Percentiles rank a stretch among this genome's conserved stretches.
These are phyloP conservation scores for Eulemur macaco DNA, from an alignment of 2,113 vertebrate genomes.

Conservation along the genomic window DNA sequence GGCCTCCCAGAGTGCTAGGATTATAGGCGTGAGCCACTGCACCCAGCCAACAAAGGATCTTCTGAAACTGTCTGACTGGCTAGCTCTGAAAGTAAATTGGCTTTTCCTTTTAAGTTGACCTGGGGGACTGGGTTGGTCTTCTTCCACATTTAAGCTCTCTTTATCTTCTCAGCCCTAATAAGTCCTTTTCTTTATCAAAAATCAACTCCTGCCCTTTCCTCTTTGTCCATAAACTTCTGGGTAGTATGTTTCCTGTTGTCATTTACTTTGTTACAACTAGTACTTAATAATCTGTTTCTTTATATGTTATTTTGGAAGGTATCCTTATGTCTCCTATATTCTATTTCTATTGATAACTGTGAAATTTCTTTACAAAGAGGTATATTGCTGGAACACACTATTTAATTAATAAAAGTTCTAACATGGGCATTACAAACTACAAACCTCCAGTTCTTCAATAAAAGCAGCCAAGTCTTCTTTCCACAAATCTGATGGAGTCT, in stretches of 20 bases:
- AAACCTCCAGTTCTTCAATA: slow-evolving; percentile 91
- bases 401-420: background rate
- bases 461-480: slow-evolving; percentile 93
- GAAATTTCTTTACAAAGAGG: background rate
- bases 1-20: no score
- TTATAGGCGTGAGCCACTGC: no score
- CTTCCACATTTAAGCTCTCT: background rate
- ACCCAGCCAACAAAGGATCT: background rate
- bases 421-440: background rate
- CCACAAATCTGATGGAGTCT: slow-evolving; percentile 91
- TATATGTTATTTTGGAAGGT: slow-evolving; percentile 11
- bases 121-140: background rate
- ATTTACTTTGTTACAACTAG: background rate
- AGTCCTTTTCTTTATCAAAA: background rate
- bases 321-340: background rate
- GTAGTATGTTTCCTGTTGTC: background rate
- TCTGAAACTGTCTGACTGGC: background rate
- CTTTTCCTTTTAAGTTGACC: background rate
- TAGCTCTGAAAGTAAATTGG: background rate
- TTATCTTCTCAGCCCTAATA: background rate
- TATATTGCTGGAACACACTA: background rate
- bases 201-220: background rate
- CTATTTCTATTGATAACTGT: background rate
- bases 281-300: background rate
- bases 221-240: background rate